Base-by-base conservation (phyloP, 1,140 invertebrate species). In the Drosophila pseudoananassae region DNA sequence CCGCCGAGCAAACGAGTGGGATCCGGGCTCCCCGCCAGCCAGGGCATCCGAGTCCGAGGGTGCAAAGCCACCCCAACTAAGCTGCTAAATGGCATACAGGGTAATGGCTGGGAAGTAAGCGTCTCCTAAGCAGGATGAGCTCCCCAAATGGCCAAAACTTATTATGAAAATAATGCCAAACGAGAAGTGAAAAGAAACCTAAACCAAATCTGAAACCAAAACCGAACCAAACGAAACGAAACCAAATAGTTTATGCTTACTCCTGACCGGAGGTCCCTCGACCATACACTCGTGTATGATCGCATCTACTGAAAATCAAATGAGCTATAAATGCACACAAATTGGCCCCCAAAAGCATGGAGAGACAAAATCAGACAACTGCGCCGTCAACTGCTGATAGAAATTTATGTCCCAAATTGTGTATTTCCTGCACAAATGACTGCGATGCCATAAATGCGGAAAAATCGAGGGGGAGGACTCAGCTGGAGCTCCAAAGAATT, bases 61-160 rank as follows among this genome's bases (percentile, higher is more conserved):
- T 72, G 69, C 56, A 74, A 47, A 56, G 36, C 53, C 55, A 63
- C 59, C 53, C 82, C 71, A 77, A 81, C 82, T 85, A 85, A 85
- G 82, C 81, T 87, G 81, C 82, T 81, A 87, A 85, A 87, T 88
- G 79, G 60, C 80, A 76, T 76, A 68, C 58, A 63, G 54, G 76
- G 79, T 83, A 83, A 83, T 83, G 79, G 78, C 60, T 33, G 65
- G 69, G 70, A 85, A 87, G 74, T 85, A 85, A 85, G 82, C 82
- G 60, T 70, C 77, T 31, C 47, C 82, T 85, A 85, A 85, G 82
- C 78, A 87, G 82, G 78, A 85, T 85, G 82, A 85, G 82, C 82
- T 82, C 69, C 65, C 58, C 47, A 75, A 85, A 84, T 84, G 75
- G 63, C 81, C 82, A 87, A 87, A 85, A 85, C 81, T 85, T 85